These are phyloP conservation scores for Ypsolopha sequella DNA, from an alignment of 2,888 invertebrate species.

Conservation along the genomic window DNA sequence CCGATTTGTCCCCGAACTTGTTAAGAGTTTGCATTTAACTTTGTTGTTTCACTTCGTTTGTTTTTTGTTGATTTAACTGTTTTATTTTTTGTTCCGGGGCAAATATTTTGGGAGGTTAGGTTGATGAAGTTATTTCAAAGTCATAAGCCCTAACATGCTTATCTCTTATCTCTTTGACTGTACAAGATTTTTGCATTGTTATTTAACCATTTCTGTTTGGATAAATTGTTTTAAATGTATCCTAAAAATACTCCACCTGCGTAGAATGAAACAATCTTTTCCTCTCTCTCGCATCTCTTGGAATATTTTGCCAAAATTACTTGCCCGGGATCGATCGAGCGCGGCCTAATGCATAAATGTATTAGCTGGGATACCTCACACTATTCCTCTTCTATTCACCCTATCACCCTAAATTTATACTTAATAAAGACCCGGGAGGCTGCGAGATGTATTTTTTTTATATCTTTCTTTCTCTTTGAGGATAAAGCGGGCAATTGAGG, in stretches of 20 bases:
- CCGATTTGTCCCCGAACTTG: slow-evolving; percentile 57
- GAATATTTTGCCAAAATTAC: slow-evolving; percentile 51
- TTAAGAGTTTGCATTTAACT: slow-evolving; percentile 56
- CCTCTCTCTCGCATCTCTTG: slow-evolving; percentile 18
- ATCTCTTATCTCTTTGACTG: too few species aligned
- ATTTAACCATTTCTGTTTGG: too few species aligned
- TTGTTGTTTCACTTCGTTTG: slow-evolving; percentile 25
- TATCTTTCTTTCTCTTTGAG: slow-evolving; percentile 57
- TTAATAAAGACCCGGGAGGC: slow-evolving; percentile 64
- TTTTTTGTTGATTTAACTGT: slow-evolving; percentile 27
- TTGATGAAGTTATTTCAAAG: too few species aligned
- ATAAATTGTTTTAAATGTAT: too few species aligned
- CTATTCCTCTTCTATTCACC: slow-evolving; percentile 31
- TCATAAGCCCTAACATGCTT: too few species aligned
- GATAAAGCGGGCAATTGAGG: slow-evolving; percentile 39
- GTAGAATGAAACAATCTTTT: too few species aligned
- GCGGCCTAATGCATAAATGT: slow-evolving; percentile 64
- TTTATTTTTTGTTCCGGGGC: slow-evolving; percentile 14
- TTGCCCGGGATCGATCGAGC: slow-evolving; percentile 47
- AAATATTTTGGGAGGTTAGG: too few species aligned
- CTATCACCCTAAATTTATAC: slow-evolving; percentile 67
- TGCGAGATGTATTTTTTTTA: slow-evolving; percentile 61
- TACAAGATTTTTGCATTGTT: too few species aligned
- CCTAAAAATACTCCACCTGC: too few species aligned
- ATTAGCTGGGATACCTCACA: slow-evolving; percentile 63